Evolutionary conservation across 2,888 invertebrate species (phyloP).

Genomic region (Diarsia rubi): DNA sequence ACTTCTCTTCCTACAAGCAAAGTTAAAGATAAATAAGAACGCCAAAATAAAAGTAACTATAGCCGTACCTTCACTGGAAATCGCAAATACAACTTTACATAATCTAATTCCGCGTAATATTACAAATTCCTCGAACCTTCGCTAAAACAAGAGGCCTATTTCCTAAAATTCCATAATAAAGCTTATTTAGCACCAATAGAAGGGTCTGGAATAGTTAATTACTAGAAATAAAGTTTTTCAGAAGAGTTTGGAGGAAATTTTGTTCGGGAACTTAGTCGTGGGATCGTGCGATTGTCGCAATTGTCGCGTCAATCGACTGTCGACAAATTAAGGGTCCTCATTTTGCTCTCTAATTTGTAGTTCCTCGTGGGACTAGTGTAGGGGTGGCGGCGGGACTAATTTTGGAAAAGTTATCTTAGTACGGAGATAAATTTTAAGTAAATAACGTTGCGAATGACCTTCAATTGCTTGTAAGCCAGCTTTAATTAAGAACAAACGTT

Average conservation of each 20-base stretch:
- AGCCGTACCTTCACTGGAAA: constrained; percentile 24
- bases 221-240: constrained; percentile 54
- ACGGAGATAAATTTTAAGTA: background rate
- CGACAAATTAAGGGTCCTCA: constrained; percentile 63
- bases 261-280: constrained; percentile 44
- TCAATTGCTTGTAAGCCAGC: no score
- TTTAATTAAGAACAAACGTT: background rate
- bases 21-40: background rate
- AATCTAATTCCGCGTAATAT: constrained; percentile 41
- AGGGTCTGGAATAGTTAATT: constrained; percentile 53
- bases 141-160: constrained; percentile 28
- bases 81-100: constrained; percentile 38
- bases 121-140: constrained; percentile 22
- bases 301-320: constrained; percentile 60
- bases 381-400: constrained; percentile 38
- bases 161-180: constrained; percentile 33
- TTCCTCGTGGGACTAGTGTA: constrained; percentile 46
- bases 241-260: constrained; percentile 51
- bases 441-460: background rate
- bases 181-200: constrained; percentile 43
- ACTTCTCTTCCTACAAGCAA: background rate
- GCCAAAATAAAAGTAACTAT: constrained; percentile 10
- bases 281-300: constrained; percentile 55
- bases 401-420: background rate
- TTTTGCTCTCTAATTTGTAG: constrained; percentile 63